Base-by-base conservation (phyloP, 2,113 vertebrate species). In the Nyctereutes procyonoides region DNA sequence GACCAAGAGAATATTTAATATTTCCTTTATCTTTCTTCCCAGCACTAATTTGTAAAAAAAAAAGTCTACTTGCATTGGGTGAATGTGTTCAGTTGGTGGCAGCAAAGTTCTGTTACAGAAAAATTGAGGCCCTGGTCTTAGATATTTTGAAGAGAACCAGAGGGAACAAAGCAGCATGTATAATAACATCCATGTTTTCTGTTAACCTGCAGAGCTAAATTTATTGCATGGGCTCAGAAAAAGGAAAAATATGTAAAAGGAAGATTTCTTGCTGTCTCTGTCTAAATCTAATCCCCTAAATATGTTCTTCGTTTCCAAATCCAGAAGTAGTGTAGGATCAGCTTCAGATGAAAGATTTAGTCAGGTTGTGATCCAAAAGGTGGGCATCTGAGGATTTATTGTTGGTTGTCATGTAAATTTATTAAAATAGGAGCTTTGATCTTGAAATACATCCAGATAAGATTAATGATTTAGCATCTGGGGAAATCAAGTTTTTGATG, bases 41-140 rank as follows among this genome's bases (percentile, higher is more conserved):
- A 82, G 20, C 81, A 48, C 12, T 53, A 17, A 74, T 56, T 24
- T 79, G 62, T 10, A 1, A 0, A 0, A 4, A 0, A 4, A 0
- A 3, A 0, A 63, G 15, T 28, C 5, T 11, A 28, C n/a, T 15
- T 93, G 73, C 83, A 86, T 30, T 86, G 9, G n/a, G 55, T 1
- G 11, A 92, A 76, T 95, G 26, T 67, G 76, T 83, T 97, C 98
- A 69, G 98, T 93, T 98, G 98, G 94, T 98, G 99, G 99, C 96
- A 98, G 98, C 98, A 99, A 91, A 98, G 98, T 93, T 98, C 98
- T n/a, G 51, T 95, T 0, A 92, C 24, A 97, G 93, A 90, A 94
- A 96, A 91, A 71, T 32, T 4, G 35, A 89, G 32, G 5, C 80
- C 24, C 58, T 62, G 13, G 17, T 96, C 53, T 95, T 86, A 67